Conservation (phyloP, 2,888 invertebrate genomes). For the Zygaena filipendulae region DNA sequence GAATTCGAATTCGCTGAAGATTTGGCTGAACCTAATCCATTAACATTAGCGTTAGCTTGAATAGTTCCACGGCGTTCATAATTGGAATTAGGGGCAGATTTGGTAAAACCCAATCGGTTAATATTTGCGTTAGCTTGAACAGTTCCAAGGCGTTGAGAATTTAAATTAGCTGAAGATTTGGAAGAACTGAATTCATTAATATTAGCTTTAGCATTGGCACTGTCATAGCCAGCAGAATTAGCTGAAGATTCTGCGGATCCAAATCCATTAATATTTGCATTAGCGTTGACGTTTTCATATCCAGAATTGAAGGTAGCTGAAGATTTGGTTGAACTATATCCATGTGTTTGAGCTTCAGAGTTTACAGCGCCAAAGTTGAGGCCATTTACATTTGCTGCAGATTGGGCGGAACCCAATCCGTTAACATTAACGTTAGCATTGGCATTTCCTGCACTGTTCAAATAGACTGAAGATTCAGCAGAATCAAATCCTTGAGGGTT, state of each 20-base stretch:
- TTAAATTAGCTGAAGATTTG: too few relatives aligned
- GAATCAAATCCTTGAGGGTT: conserved; percentile 3
- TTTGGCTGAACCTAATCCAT: conserved; percentile 25
- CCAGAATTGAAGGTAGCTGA: too few relatives aligned
- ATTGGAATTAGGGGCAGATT: conserved; percentile 20
- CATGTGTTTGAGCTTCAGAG: too few relatives aligned
- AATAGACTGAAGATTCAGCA: neutral
- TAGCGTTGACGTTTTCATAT: conserved; percentile 12
- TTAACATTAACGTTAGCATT: conserved; percentile 14
- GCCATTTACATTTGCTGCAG: conserved; percentile 13
- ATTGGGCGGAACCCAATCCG: conserved; percentile 18
- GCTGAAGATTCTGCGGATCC: conserved; percentile 19
- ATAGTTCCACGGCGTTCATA: conserved; percentile 14
- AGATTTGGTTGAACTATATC: too few relatives aligned
- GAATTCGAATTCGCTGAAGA: conserved; percentile 13
- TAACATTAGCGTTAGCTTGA: conserved; percentile 22
- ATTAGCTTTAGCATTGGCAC: conserved; percentile 19
- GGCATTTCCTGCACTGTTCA: conserved; percentile 5
- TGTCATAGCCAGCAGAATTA: conserved; percentile 8
- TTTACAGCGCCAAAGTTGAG: too few relatives aligned
- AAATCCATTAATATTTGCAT: conserved; percentile 16
- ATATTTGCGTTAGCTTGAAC: too few relatives aligned
- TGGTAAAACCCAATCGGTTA: too few relatives aligned
- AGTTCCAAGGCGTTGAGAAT: too few relatives aligned
- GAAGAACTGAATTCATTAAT: conserved; percentile 22